Evolutionary conservation across 2,113 vertebrate species (phyloP), one percentile per base, ranked within the genome.

Genomic region (Chrysochloris asiatica): DNA sequence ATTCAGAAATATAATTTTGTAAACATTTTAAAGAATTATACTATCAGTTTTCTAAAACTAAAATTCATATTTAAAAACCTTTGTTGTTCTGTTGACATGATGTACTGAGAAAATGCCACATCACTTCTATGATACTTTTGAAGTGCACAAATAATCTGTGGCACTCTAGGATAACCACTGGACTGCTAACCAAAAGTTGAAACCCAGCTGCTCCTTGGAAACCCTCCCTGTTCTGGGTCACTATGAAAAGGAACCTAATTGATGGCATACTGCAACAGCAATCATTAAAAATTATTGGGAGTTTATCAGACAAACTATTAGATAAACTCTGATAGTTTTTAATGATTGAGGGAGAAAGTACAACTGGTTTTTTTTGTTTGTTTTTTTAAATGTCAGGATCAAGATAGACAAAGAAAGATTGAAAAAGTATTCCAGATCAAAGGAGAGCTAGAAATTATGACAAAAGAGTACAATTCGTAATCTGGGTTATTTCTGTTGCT

Each of bases 21-120:
- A 79, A 80, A 45, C 38, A 88, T 79, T 89, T 10, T n/a, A 77
- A 80, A 69, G 21, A 84, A 84, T 71, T 87, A 71, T 41, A 86
- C 52, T 38, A 77, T 26, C 43, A 12, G 63, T 71, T 69, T 76
- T 76, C 80, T 38, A 36, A 83, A 86, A 76, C 65, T 54, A 83
- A 93, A 79, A 79, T 77, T 61, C 1, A 33, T 33, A n/a, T 87
- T 69, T 80, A 22, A 75, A 79, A 30, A 52, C 41, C 65, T 88
- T 41, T 43, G 17, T 41, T 85, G 10, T 80, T 48, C 19, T 89
- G 6, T 61, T 56, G 30, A 71, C 54, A 56, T 72, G n/a, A 80
- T 12, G 7, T 21, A 63, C 43, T 41, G 87, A 81, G 83, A 63
- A 14, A 26, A 63, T 13, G 33, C 28, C 82, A 5, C 69, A 67